phyloP scores from a whole-genome alignment of 2,113 vertebrate genomes.

The Mustelus asterias region DNA sequence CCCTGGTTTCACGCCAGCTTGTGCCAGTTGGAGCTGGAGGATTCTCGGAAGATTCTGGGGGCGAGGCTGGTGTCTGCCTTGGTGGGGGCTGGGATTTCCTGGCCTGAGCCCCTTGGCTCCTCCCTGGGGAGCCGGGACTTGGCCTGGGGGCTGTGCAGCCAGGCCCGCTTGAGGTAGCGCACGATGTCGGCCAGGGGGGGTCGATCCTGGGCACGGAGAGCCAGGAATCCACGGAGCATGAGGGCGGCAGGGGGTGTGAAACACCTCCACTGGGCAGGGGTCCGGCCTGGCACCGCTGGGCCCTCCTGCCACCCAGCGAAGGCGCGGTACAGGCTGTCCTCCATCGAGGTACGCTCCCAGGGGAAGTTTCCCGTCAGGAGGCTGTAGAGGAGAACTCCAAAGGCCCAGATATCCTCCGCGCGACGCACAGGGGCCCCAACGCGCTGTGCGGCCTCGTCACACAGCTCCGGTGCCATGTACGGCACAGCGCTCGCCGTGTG shows the following conservation, averaged over 20 bases:
- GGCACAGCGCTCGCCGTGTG: slow-evolving; percentile 71
- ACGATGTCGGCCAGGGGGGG: not conserved
- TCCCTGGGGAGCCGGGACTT: not conserved
- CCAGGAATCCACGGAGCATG: not conserved
- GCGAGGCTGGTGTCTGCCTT: not conserved
- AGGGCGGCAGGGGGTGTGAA: not conserved
- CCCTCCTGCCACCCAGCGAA: not conserved
- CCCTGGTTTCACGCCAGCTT: too few relatives aligned
- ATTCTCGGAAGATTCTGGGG: not conserved
- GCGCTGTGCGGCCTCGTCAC: rapidly evolving
- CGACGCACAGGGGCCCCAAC: not conserved
- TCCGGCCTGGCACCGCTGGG: rapidly evolving
- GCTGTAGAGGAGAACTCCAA: not conserved
- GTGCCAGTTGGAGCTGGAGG: too few relatives aligned
- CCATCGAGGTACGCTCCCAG: not conserved
- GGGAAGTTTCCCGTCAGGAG: not conserved
- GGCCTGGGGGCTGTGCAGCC: too few relatives aligned
- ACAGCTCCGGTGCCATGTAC: slow-evolving; percentile 74
- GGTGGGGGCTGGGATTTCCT: not conserved
- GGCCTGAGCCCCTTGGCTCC: not conserved
- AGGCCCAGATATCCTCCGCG: not conserved
- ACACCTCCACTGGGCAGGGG: not conserved
- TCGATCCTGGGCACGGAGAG: not conserved
- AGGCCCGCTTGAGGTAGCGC: not conserved
- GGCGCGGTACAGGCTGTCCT: not conserved